phyloP scores from a whole-genome alignment of 1,140 invertebrate species.

The Scaptomyza montana region DNA sequence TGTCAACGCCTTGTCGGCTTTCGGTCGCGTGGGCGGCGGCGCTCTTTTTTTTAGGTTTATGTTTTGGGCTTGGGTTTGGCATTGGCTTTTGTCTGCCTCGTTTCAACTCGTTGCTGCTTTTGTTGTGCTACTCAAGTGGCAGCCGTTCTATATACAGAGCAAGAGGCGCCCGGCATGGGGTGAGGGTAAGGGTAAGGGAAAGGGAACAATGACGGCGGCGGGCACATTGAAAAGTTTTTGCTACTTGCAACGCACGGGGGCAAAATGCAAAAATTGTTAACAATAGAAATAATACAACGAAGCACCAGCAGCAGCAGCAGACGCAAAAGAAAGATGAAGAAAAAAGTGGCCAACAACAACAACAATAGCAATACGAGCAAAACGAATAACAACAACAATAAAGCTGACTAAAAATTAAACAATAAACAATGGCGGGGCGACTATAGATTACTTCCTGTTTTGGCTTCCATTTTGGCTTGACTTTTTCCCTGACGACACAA shows the following conservation, averaged over 20 bases:
- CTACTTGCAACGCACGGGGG: constrained; percentile 60
- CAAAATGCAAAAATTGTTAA: constrained; percentile 81
- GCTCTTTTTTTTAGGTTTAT: constrained; percentile 8
- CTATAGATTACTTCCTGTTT: constrained; percentile 82
- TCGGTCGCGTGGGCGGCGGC: constrained; percentile 10
- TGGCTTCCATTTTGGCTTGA: constrained; percentile 69
- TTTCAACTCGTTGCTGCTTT: constrained; percentile 50
- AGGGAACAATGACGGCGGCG: constrained; percentile 41
- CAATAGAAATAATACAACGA: constrained; percentile 73
- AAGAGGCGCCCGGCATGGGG: neutral
- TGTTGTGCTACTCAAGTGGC: constrained; percentile 71
- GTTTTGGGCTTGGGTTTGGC: constrained; percentile 12
- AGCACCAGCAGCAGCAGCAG: constrained; percentile 27
- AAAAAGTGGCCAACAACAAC: constrained; percentile 45
- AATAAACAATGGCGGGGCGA: constrained; percentile 79
- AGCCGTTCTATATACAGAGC: constrained; percentile 55
- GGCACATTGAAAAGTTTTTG: constrained; percentile 78
- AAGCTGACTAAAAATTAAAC: constrained; percentile 79
- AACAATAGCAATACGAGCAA: constrained; percentile 14
- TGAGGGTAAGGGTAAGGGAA: neutral
- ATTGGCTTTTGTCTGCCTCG: constrained; percentile 17
- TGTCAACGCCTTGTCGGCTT: constrained; percentile 45
- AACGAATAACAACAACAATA: constrained; percentile 26
- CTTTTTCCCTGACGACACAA: constrained; percentile 6
- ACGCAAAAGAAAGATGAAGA: constrained; percentile 32